phyloP scores from a whole-genome alignment of 1,140 invertebrate genomes.

The Sycophila sp. region DNA sequence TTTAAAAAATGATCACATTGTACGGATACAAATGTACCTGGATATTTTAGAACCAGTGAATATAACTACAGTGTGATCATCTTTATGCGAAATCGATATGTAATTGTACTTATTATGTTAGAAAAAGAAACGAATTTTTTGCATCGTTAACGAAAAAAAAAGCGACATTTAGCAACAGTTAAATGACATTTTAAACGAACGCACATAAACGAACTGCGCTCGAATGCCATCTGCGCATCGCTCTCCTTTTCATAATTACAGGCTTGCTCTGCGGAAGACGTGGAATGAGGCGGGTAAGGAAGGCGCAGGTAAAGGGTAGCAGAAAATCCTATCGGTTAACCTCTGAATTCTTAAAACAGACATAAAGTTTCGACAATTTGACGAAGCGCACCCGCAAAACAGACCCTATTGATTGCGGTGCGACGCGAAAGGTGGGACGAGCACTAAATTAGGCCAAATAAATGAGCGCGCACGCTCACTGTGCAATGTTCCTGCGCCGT shows the following conservation, averaged over 20 bases:
- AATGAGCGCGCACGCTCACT: background rate
- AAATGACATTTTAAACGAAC: background rate
- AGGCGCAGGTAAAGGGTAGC: background rate
- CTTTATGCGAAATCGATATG: too few relatives aligned
- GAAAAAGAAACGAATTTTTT: too few relatives aligned
- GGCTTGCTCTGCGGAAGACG: background rate
- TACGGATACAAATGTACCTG: too few relatives aligned
- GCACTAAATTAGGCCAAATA: slow-evolving; percentile 21
- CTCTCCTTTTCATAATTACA: slow-evolving; percentile 18
- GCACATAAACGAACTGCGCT: background rate
- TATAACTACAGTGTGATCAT: too few relatives aligned
- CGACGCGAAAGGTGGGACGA: background rate
- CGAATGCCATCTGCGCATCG: slow-evolving; percentile 16
- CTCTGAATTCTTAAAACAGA: slow-evolving; percentile 21
- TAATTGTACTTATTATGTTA: too few relatives aligned
- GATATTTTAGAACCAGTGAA: too few relatives aligned
- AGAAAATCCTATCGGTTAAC: slow-evolving; percentile 14
- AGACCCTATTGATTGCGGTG: background rate
- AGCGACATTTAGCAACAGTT: too few relatives aligned
- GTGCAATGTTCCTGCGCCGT: background rate
- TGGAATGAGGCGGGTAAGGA: background rate
- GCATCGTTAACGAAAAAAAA: too few relatives aligned
- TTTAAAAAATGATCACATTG: too few relatives aligned
- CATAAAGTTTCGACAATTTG: background rate
- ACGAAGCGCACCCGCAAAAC: background rate